phyloP scores from a whole-genome alignment of 2,888 invertebrate species.

The Zootermopsis nevadensis region DNA sequence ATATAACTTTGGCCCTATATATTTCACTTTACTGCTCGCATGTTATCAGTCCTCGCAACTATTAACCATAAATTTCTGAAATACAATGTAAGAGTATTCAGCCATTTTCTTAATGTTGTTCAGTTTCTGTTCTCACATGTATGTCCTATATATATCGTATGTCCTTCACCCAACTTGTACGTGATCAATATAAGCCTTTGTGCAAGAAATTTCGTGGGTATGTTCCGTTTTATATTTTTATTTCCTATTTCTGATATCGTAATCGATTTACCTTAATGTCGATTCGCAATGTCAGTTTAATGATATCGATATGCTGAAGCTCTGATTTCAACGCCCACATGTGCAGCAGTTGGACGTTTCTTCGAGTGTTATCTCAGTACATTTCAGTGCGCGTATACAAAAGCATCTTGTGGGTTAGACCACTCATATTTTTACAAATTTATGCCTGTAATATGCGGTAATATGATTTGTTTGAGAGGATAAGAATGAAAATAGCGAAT shows the following conservation, averaged over 20 bases:
- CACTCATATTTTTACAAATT: too few species aligned
- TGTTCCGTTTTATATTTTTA: neutral
- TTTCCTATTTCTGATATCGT: neutral
- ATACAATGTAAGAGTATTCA: neutral
- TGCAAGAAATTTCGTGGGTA: neutral
- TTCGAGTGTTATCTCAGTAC: too few species aligned
- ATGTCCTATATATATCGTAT: neutral
- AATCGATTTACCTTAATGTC: neutral
- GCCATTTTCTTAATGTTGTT: neutral
- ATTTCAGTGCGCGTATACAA: too few species aligned
- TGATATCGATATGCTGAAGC: neutral
- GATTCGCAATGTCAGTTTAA: neutral
- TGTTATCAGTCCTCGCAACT: neutral
- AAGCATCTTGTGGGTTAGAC: too few species aligned
- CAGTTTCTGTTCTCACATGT: neutral
- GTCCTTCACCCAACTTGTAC: neutral
- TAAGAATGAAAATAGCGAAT: too few species aligned
- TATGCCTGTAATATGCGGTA: too few species aligned
- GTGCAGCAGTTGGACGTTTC: too few species aligned
- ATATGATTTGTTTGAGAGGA: too few species aligned
- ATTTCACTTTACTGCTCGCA: neutral
- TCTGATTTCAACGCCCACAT: too few species aligned
- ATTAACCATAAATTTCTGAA: slow-evolving; percentile 21
- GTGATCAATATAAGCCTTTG: neutral
- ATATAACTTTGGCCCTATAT: too few species aligned